Base-by-base conservation (phyloP, 2,888 invertebrate genomes). In the Helobdella robusta region DNA sequence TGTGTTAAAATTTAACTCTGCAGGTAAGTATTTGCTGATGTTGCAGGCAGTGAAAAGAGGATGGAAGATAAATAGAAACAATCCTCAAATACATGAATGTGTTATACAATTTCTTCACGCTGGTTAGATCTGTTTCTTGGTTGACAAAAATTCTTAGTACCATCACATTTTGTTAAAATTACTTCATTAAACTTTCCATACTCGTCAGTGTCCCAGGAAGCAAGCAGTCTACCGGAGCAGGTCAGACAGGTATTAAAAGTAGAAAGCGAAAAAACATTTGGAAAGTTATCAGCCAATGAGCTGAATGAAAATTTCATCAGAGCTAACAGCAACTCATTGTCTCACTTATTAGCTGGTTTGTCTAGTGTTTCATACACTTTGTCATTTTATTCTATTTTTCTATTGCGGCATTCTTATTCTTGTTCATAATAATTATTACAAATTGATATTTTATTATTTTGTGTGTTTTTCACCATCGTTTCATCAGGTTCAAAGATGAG, bases 41-140 rank as follows among this genome's bases (percentile, higher is more conserved):
- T 84, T 97, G 74, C 93, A 94, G 81, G 91, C 93, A 73, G 85
- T 97, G 78, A 93, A 90, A 78, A 86, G 94, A 66, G 94, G 93
- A 65, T 84, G 86, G 78, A 84, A 84, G 64, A 81, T 94, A 71
- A 85, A 87, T 72, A 83, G 88, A 59, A 82, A 83, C 62, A 84
- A 89, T 81, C 88, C 91, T 32, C 86, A 87, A 74, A 83, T 97
- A 65, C 93, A 93, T 82, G 85, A 87, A 75, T 91, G 91, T 78
- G 82, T 91, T 73, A 85, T 91, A 72, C 86, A 88, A 73, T 91
- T 91, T 81, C 83, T 84, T 72, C 83, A 83, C 73, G 68, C 70
- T 70, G 75, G 78, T 77, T 30, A 5, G 54, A 2, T 32, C 23
- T 6, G 20, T 48, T 48, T 18, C 5, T 23, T 23, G 8, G 48